A percentile compares a stretch with the other conserved stretches of the same genome.
Conservation (phyloP, 53 echinoderm and acorn worm genomes). For the Henricia sp. region DNA sequence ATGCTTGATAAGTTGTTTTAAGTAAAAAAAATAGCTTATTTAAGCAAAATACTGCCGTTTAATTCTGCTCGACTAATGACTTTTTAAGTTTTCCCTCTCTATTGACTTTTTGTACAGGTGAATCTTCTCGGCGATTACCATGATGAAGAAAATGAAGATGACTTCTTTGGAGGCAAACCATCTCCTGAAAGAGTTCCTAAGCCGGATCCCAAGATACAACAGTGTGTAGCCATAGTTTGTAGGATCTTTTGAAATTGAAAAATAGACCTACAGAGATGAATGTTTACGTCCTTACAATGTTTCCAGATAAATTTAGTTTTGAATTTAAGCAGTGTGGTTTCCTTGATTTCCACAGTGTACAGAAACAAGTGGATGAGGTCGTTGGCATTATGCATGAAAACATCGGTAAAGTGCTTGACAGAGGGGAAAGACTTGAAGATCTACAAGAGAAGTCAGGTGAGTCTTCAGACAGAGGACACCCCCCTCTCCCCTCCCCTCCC, state of each 20-base stretch:
- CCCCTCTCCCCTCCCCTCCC: too few relatives aligned
- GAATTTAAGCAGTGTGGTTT: too few relatives aligned
- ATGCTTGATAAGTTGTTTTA: too few relatives aligned
- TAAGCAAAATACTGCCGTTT: too few relatives aligned
- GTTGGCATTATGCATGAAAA: conserved; percentile 92
- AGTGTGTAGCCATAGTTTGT: conserved; percentile 15
- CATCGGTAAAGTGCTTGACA: conserved; percentile 85
- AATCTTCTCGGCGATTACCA: conserved; percentile 95
- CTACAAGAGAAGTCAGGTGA: conserved; percentile 96
- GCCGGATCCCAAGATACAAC: conserved; percentile 39
- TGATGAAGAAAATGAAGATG: conserved; percentile 90
- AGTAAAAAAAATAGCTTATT: too few relatives aligned
- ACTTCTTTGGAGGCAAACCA: conserved; percentile 72
- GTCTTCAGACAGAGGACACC: too few relatives aligned
- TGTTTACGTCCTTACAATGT: too few relatives aligned
- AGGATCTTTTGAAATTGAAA: neutral
- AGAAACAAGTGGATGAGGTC: conserved; percentile 93
- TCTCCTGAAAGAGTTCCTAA: neutral
- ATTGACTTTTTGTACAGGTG: conserved; percentile 75
- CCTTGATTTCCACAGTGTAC: conserved; percentile 62
- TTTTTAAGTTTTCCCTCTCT: too few relatives aligned
- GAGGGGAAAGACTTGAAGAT: conserved; percentile 96
- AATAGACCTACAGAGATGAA: neutral
- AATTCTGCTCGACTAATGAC: too few relatives aligned
- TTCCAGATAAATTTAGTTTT: too few relatives aligned